Evolutionary conservation across 1,140 invertebrate genomes (phyloP), one percentile per base, ranked within the genome.

Genomic region (Linepithema humile): DNA sequence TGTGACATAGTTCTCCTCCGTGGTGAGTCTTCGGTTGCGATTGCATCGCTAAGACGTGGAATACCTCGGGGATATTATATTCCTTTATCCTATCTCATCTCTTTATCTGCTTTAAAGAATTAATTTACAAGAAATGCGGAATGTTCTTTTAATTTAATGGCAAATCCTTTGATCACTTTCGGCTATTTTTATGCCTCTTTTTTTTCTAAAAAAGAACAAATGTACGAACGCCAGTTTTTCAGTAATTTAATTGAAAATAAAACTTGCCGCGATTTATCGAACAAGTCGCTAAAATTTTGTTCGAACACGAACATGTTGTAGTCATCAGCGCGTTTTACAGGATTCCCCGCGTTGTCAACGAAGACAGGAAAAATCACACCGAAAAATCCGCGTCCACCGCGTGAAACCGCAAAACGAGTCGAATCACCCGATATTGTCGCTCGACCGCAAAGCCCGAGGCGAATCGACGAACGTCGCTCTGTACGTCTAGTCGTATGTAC

Each of bases 41-140:
- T 75, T 75, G 60, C 35, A n/a, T 62, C 29, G 26, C 3, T 29
- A 38, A 75, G 38, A 74, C n/a, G 12, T 48, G 26, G 26, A 12
- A 48, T 35, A 45, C 23, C 29, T 40, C 29, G 38, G 45, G 59
- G 40, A 32, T 64, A 75, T 75, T 75, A 64, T 75, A 64, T 64
- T 75, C n/a, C 43, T 75, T 29, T 45, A 23, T 62, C 35, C 20
- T 20, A 20, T 75, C 40, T 5, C 45, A 62, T 75, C 10, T 62
- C 26, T 5, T n/a, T 20, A 10, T 4, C 17, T n/a, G 9, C 2
- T 75, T 43, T n/a, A 23, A 60, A 40, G 29, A 59, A 73, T 73
- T 73, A 40, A 57, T 55, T 26, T 73, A 29, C 23, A 17, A 57
- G 35, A 55, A 35, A 55, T 70, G 38, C 50, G 32, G 10, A 20